Base-by-base conservation (phyloP, 1,140 invertebrate genomes). In the Drosophila repleta region DNA sequence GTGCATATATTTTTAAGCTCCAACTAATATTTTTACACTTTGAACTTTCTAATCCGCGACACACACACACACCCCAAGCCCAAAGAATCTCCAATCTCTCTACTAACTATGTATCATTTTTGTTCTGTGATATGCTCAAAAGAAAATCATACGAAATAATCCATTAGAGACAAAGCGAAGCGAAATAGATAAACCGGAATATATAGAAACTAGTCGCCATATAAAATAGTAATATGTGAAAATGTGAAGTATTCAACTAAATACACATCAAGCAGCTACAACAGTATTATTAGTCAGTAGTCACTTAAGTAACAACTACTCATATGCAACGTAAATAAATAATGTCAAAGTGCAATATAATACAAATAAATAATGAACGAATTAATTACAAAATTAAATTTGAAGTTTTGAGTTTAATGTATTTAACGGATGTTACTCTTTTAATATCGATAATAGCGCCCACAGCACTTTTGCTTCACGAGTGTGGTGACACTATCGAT, bases 51-150 rank as follows among this genome's bases (percentile, higher is more conserved):
- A 67, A 66, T 68, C 63, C 46, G 21, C 57, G 26, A 65, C 53
- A 69, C 65, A 58, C 41, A 17, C 39, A 17, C 39, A 15, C n/a
- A 43, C n/a, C 1, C 29, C 5, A 8, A 60, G 13, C 46, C 52
- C 39, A 56, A 63, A 8, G 20, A 20, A 35, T 35, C 11, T 39
- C 46, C 63, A 71, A 66, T 75, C 78, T 76, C 72, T 87, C 72
- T 79, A 83, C 75, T 69, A 62, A 74, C 66, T 69, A 69, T 74
- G 66, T 87, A 87, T 87, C 79, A 83, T 83, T 87, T 88, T 82
- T 88, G 83, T 88, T 87, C 83, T 88, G 83, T 87, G 79, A 88
- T 87, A 83, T 87, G 83, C 84, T 74, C 79, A 88, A 87, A 80
- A 79, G 75, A 83, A 83, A 87, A 65, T 82, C 71, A 71, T 71